Conservation (phyloP, 2,888 invertebrate species). For the Dorcus hopei region DNA sequence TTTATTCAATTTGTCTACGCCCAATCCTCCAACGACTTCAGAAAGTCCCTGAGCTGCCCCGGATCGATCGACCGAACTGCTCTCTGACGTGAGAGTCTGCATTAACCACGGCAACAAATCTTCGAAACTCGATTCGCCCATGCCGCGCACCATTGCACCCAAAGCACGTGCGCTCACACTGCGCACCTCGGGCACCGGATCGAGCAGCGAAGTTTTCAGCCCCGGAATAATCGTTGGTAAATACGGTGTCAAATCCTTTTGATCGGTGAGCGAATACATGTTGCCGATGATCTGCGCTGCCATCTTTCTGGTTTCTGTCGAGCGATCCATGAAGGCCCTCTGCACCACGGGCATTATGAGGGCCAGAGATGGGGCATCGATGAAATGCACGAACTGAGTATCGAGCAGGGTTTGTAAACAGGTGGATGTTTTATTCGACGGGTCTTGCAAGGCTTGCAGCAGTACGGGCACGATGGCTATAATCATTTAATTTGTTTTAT, state of each 20-base stretch:
- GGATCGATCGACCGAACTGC: constrained; percentile 91
- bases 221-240: constrained; percentile 95
- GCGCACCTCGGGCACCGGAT: constrained; percentile 97
- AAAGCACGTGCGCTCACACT: constrained; percentile 94
- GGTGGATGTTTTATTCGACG: constrained; percentile 88
- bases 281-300: constrained; percentile 99
- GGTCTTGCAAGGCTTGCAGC: constrained; percentile 90
- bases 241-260: constrained; percentile 96
- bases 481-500: background rate
- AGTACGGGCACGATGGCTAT: constrained; percentile 81
- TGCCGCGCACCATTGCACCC: constrained; percentile 96
- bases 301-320: constrained; percentile 98
- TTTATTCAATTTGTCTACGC: constrained; percentile 90
- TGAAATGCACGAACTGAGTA: constrained; percentile 98
- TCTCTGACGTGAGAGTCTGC: constrained; percentile 94
- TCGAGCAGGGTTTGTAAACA: constrained; percentile 92
- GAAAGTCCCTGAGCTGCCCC: constrained; percentile 90
- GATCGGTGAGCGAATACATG: constrained; percentile 98
- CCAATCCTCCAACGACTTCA: constrained; percentile 95
- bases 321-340: constrained; percentile 94
- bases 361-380: constrained; percentile 97
- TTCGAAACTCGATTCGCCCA: constrained; percentile 95
- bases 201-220: constrained; percentile 89
- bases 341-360: constrained; percentile 99
- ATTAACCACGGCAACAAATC: constrained; percentile 97